Evolutionary conservation across 1,140 invertebrate genomes (phyloP).

Genomic region (Carposina sasakii): DNA sequence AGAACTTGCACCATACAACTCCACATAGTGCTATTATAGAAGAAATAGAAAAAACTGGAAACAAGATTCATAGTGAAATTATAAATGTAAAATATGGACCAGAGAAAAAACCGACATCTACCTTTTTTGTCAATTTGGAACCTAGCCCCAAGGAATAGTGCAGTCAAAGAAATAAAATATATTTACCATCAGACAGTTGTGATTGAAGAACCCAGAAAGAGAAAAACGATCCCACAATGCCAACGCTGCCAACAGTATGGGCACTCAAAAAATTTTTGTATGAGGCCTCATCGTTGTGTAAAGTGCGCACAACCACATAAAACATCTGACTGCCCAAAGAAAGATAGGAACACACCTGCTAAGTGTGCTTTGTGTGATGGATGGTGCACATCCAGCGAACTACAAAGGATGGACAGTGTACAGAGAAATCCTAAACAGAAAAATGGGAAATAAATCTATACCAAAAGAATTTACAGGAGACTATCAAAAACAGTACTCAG

Average conservation of each 20-base stretch:
- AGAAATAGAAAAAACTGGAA: background rate
- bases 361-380: background rate
- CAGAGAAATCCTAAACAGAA: background rate
- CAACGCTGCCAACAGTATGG: background rate
- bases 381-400: background rate
- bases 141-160: background rate
- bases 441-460: background rate
- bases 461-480: too few relatives aligned
- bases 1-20: background rate
- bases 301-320: background rate
- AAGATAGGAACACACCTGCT: background rate
- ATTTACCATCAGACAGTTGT: conserved; percentile 1
- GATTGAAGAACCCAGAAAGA: background rate
- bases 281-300: background rate
- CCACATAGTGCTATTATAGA: background rate
- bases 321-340: conserved; percentile 2
- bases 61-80: background rate
- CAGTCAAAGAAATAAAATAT: conserved; percentile 3
- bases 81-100: background rate
- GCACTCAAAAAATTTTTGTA: background rate
- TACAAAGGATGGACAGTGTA: background rate
- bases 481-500: too few relatives aligned
- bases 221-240: background rate
- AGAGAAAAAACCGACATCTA: background rate
- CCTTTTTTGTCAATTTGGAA: background rate